phyloP scores from a whole-genome alignment of 1,140 invertebrate genomes.

The Thaumetopoea pityocampa region DNA sequence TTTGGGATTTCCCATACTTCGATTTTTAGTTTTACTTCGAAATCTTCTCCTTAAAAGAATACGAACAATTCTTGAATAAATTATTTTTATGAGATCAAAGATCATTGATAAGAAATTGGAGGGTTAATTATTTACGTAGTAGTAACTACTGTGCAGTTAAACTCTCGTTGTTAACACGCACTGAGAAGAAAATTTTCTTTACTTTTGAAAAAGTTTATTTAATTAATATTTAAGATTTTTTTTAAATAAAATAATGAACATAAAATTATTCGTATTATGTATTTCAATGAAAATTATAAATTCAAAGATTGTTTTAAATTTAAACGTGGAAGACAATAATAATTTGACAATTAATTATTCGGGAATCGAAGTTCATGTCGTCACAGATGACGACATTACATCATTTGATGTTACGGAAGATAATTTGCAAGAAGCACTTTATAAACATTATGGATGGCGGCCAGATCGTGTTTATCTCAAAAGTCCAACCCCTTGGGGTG shows the following conservation, averaged over 20 bases:
- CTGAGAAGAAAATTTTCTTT: too few species aligned
- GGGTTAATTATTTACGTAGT: too few species aligned
- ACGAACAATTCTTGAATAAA: too few species aligned
- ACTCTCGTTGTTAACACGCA: too few species aligned
- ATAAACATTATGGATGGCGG: constrained; percentile 21
- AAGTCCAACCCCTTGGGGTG: constrained; percentile 51
- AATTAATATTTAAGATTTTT: too few species aligned
- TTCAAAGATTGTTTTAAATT: constrained; percentile 21
- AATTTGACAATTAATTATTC: constrained; percentile 17
- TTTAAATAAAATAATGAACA: constrained; percentile 4
- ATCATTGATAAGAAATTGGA: too few species aligned
- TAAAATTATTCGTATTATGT: constrained; percentile 8
- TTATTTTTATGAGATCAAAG: too few species aligned
- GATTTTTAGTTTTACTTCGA: too few species aligned
- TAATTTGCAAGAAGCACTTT: constrained; percentile 29
- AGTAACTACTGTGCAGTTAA: too few species aligned
- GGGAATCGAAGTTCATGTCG: constrained; percentile 18
- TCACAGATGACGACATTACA: constrained; percentile 24
- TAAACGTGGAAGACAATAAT: constrained; percentile 13
- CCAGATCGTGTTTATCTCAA: constrained; percentile 35
- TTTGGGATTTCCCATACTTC: too few species aligned
- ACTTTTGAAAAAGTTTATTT: too few species aligned
- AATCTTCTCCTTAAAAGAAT: too few species aligned
- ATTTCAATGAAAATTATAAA: constrained; percentile 12
- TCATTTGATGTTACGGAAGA: constrained; percentile 16